These are phyloP conservation scores for Ligdia adustata DNA, from an alignment of 2,888 invertebrate genomes.

Conservation along the genomic window DNA sequence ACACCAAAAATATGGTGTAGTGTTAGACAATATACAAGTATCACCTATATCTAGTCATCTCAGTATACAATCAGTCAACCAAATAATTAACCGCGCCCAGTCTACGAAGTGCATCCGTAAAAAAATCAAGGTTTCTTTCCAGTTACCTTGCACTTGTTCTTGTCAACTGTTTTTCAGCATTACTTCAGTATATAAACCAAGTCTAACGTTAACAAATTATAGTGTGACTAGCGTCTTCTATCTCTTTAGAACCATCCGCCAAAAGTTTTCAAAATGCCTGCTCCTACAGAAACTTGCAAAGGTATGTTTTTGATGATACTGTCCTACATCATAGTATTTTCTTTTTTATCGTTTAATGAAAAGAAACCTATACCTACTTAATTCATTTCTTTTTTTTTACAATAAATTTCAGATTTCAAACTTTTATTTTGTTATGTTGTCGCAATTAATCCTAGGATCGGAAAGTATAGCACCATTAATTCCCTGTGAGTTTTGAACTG, in stretches of 20 bases:
- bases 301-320: slow-evolving; percentile 67
- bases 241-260: slow-evolving; percentile 7
- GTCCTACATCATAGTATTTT: too few relatives aligned
- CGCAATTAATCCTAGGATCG: too few relatives aligned
- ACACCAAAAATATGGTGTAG: too few relatives aligned
- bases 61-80: slow-evolving; percentile 2
- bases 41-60: too few relatives aligned
- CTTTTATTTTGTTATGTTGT: too few relatives aligned
- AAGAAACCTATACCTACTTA: too few relatives aligned
- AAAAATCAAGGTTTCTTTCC: slow-evolving; percentile 47
- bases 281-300: slow-evolving; percentile 83
- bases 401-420: too few relatives aligned
- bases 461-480: too few relatives aligned
- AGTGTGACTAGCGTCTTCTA: slow-evolving; percentile 24
- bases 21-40: too few relatives aligned
- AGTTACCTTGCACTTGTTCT: slow-evolving; percentile 50
- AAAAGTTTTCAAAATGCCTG: slow-evolving; percentile 71
- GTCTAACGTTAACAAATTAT: slow-evolving; percentile 25
- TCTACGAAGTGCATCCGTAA: slow-evolving; percentile 31
- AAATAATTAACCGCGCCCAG: slow-evolving; percentile 4
- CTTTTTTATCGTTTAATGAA: too few relatives aligned
- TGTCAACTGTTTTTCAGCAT: slow-evolving; percentile 45
- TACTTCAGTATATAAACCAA: slow-evolving; percentile 45
- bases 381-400: too few relatives aligned
- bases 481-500: too few relatives aligned